Evolutionary conservation across 2,797 vertebrate genomes (phyloP).

Genomic region (Crenuchus spilurus): DNA sequence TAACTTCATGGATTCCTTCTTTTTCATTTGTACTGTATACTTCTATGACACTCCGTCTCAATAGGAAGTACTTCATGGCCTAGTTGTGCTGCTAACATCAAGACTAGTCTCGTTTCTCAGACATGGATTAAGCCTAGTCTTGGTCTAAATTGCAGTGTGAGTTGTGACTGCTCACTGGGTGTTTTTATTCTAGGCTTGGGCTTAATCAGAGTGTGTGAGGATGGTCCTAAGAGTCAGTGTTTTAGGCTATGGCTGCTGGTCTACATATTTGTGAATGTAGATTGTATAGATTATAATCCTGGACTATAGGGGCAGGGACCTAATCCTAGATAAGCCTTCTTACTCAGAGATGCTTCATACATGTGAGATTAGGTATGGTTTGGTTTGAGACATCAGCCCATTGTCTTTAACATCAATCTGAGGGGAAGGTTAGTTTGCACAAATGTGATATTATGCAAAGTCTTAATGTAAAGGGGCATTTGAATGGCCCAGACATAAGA

Average conservation of each 20-base stretch:
- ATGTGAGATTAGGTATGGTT: not conserved
- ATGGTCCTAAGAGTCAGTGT: not conserved
- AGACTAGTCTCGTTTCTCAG: not conserved
- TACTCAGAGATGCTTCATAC: not conserved
- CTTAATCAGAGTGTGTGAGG: not conserved
- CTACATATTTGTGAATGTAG: not conserved
- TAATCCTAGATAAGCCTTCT: not conserved
- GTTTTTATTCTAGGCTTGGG: not conserved
- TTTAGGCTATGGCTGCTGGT: slow-evolving; percentile 8
- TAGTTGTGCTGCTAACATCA: not conserved
- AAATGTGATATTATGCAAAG: slow-evolving; percentile 54
- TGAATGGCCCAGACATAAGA: slow-evolving; percentile 2
- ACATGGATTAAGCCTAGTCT: not conserved
- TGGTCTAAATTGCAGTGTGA: not conserved
- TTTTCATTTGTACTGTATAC: slow-evolving; percentile 12
- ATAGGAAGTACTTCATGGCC: not conserved
- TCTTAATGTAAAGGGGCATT: slow-evolving; percentile 29
- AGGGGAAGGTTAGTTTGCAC: slow-evolving; percentile 33
- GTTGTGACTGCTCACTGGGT: not conserved
- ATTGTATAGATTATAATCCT: not conserved
- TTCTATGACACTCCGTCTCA: slow-evolving; percentile 25
- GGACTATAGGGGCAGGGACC: not conserved
- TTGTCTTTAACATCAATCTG: slow-evolving; percentile 7
- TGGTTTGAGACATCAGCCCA: slow-evolving; percentile 21
- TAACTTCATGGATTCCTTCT: not conserved